phyloP scores from a whole-genome alignment of 2,797 vertebrate genomes.

The Amblyraja radiata region DNA sequence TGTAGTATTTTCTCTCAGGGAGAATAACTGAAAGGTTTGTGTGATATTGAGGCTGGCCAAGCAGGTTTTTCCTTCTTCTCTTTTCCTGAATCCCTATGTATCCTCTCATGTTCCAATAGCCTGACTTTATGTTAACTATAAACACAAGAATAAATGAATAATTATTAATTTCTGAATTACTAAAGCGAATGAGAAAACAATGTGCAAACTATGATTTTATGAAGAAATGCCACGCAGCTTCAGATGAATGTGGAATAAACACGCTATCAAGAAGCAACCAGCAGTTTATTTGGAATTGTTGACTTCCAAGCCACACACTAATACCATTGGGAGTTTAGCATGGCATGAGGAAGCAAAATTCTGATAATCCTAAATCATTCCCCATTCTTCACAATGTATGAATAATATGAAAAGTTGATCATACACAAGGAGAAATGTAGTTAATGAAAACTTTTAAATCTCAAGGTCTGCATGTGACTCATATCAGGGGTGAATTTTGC shows the following conservation, averaged over 20 bases:
- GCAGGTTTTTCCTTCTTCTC: background rate
- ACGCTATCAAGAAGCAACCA: constrained; percentile 4
- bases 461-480: background rate
- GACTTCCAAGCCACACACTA: background rate
- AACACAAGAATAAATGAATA: background rate
- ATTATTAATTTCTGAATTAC: background rate
- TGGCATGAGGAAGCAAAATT: background rate
- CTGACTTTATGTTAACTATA: background rate
- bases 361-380: background rate
- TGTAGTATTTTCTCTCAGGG: background rate
- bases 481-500: background rate
- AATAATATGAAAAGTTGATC: background rate
- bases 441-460: background rate
- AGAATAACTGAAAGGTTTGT: background rate
- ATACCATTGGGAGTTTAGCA: background rate
- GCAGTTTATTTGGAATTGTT: background rate
- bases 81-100: background rate
- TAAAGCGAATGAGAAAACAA: background rate
- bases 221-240: background rate
- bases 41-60: background rate
- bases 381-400: background rate
- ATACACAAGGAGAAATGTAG: background rate
- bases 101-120: background rate
- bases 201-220: background rate
- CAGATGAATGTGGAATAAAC: background rate